Conservation (phyloP, 1,140 invertebrate species). For the Lysiphlebus fabarum region DNA sequence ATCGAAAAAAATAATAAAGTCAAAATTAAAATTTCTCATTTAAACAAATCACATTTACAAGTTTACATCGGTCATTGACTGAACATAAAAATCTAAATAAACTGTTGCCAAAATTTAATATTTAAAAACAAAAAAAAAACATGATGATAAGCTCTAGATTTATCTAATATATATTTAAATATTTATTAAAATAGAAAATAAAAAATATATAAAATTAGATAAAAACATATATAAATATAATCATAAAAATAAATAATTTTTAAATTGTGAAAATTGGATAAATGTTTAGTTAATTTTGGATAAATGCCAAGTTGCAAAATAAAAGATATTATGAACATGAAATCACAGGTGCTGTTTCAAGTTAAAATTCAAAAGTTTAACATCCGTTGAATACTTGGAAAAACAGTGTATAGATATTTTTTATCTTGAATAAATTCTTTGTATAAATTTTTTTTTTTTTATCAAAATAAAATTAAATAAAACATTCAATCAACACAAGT, state of each 20-base stretch:
- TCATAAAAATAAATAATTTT: background rate
- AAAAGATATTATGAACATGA: constrained; percentile 19
- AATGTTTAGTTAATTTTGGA: constrained; percentile 15
- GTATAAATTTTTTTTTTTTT: constrained; percentile 10
- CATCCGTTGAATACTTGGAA: constrained; percentile 9
- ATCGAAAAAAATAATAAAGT: no score
- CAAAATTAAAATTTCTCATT: no score
- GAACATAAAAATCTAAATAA: no score
- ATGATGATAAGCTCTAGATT: no score
- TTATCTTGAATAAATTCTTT: constrained; percentile 15
- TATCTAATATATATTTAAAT: no score
- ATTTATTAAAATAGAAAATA: no score
- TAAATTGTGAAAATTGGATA: constrained; percentile 4
- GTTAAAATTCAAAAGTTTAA: constrained; percentile 1
- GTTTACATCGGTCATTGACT: no score
- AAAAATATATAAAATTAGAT: no score
- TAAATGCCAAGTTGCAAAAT: constrained; percentile 17
- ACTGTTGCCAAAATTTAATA: no score
- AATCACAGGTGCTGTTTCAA: constrained; percentile 21
- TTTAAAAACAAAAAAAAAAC: no score
- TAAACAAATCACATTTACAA: no score
- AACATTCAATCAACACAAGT: constrained; percentile 18
- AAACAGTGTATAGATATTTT: background rate
- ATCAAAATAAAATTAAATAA: constrained; percentile 5
- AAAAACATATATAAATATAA: no score